Evolutionary conservation across 2,113 vertebrate species (phyloP).

Genomic region (Chlamydotis undulata): DNA sequence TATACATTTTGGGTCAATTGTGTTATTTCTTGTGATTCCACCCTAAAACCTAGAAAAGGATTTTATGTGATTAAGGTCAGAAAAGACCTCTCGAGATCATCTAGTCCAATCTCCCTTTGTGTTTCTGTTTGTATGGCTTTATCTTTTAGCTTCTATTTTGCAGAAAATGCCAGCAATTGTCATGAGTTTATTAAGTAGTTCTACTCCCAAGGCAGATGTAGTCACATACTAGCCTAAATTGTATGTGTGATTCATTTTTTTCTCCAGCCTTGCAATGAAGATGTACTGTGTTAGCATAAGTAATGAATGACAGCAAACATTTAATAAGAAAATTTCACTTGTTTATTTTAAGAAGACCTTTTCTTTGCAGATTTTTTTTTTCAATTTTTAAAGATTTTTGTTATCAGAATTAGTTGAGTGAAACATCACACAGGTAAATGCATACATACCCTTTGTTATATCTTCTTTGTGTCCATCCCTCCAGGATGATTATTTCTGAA

Average conservation of each 20-base stretch:
- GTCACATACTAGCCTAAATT: not conserved
- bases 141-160: not conserved
- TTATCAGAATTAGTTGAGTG: not conserved
- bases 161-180: not conserved
- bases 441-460: not conserved
- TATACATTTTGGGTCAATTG: not conserved
- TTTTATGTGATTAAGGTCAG: not conserved
- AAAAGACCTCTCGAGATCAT: not conserved
- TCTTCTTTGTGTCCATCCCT: not conserved
- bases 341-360: not conserved
- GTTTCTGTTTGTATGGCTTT: not conserved
- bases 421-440: not conserved
- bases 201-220: not conserved
- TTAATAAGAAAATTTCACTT: not conserved
- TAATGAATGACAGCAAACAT: not conserved
- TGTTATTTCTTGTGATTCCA: accelerated
- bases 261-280: not conserved
- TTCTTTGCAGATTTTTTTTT: not conserved
- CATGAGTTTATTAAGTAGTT: not conserved
- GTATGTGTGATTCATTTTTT: not conserved
- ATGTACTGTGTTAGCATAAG: not conserved
- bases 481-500: not conserved
- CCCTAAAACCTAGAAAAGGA: not conserved
- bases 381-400: not conserved
- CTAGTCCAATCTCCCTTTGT: not conserved